Conservation (phyloP, 2,797 vertebrate genomes). For the Clarias fuscus region DNA sequence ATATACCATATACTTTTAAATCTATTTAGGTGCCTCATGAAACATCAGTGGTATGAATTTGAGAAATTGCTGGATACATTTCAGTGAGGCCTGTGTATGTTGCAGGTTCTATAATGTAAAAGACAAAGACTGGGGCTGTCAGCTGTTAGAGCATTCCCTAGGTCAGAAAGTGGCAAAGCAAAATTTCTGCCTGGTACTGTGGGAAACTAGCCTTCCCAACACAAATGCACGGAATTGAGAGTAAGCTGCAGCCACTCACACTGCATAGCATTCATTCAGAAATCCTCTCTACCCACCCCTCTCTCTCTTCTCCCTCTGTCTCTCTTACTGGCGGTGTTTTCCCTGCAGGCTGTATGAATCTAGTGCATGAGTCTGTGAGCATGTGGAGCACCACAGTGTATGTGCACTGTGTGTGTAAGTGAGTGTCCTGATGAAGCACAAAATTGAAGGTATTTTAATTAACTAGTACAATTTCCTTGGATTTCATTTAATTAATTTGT, state of each 20-base stretch:
- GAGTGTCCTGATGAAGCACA: constrained; percentile 32
- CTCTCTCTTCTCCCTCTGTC: constrained; percentile 14
- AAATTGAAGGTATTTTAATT: constrained; percentile 44
- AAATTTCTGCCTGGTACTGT: constrained; percentile 23
- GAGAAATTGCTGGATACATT: constrained; percentile 59
- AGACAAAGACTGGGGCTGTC: constrained; percentile 68
- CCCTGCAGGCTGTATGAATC: constrained; percentile 42
- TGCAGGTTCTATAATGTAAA: constrained; percentile 70
- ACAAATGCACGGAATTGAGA: constrained; percentile 15
- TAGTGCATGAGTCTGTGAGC: constrained; percentile 33
- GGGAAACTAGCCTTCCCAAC: constrained; percentile 19
- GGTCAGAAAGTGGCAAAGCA: constrained; percentile 39
- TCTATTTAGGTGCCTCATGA: background rate
- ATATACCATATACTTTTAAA: background rate
- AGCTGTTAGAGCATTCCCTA: constrained; percentile 68
- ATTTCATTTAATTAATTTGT: background rate
- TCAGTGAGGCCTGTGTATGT: constrained; percentile 57
- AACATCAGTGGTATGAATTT: constrained; percentile 16
- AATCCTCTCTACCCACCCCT: constrained; percentile 19
- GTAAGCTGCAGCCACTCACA: constrained; percentile 36
- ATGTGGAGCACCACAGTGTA: constrained; percentile 32
- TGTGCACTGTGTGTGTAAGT: constrained; percentile 5
- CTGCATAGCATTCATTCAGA: constrained; percentile 41
- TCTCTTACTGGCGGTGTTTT: constrained; percentile 38
- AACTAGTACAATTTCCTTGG: constrained; percentile 9